Evolutionary conservation across 1,140 invertebrate species (phyloP).

Genomic region (Goniozus legneri): DNA sequence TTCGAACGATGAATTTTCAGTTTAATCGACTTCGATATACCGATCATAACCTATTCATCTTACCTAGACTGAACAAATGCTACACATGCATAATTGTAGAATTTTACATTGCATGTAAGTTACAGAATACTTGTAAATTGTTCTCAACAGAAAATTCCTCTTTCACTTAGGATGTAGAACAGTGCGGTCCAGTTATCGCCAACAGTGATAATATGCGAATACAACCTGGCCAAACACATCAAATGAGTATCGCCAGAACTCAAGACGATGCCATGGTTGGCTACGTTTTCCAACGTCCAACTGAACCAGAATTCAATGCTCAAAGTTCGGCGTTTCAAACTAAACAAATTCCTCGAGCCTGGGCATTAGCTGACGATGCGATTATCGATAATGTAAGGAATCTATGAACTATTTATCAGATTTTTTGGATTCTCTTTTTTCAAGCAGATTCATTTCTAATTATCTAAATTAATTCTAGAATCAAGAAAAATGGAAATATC

Average conservation of each 20-base stretch:
- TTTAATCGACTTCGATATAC: no score
- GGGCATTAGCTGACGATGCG: conserved; percentile 78
- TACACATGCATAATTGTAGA: no score
- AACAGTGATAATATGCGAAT: conserved; percentile 48
- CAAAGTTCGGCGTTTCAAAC: conserved; percentile 58
- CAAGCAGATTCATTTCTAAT: no score
- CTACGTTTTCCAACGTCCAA: conserved; percentile 81
- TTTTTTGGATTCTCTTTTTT: neutral
- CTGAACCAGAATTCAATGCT: conserved; percentile 69
- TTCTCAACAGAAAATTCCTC: neutral
- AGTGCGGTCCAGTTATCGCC: conserved; percentile 52
- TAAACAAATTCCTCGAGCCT: conserved; percentile 65
- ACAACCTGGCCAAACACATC: conserved; percentile 48
- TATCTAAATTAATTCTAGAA: conserved; percentile 56
- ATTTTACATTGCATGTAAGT: neutral
- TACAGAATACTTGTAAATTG: no score
- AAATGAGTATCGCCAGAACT: conserved; percentile 54
- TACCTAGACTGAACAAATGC: no score
- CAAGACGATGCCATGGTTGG: conserved; percentile 85
- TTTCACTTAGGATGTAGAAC: conserved; percentile 40
- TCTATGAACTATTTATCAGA: neutral
- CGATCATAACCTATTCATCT: no score
- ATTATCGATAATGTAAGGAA: conserved; percentile 67
- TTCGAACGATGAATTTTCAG: no score
- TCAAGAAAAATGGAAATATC: conserved; percentile 71